These are phyloP conservation scores for Willowsia nigromaculata DNA, from an alignment of 2,888 invertebrate species.

Conservation along the genomic window DNA sequence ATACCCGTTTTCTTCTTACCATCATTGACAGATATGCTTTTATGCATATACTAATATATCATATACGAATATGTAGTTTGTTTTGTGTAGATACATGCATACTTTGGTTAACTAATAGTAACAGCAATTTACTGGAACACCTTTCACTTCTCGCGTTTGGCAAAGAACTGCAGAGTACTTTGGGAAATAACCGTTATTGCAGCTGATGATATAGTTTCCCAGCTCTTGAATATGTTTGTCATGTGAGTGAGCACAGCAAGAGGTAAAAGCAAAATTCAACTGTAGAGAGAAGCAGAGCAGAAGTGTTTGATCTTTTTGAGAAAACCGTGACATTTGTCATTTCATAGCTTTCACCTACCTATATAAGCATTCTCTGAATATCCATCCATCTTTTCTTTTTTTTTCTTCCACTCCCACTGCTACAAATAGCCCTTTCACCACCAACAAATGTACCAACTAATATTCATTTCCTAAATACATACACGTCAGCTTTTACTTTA, in stretches of 20 bases:
- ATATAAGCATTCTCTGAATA: not conserved
- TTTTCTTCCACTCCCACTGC: not conserved
- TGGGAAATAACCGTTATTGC: not conserved
- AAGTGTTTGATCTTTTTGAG: conserved; percentile 57
- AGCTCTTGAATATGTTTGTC: not conserved
- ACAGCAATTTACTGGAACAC: not conserved
- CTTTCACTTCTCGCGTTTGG: not conserved
- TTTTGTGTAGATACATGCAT: not conserved
- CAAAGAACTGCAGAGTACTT: not conserved
- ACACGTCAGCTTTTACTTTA: conserved; percentile 4
- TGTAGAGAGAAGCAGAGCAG: not conserved
- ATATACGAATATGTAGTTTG: not conserved
- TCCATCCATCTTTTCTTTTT: not conserved
- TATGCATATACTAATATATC: not conserved
- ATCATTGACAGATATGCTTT: not conserved
- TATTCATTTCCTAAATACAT: conserved; percentile 49
- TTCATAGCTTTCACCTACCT: conserved; percentile 63
- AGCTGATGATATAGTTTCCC: not conserved
- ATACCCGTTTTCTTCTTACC: not conserved
- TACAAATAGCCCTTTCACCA: conserved; percentile 34
- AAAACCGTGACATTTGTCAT: conserved; percentile 72
- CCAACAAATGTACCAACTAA: conserved; percentile 25
- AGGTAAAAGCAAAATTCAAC: not conserved
- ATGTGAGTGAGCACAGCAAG: not conserved
- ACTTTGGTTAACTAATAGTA: not conserved